Base-by-base conservation (phyloP, 2,797 vertebrate genomes). In the Thaleichthys pacificus region DNA sequence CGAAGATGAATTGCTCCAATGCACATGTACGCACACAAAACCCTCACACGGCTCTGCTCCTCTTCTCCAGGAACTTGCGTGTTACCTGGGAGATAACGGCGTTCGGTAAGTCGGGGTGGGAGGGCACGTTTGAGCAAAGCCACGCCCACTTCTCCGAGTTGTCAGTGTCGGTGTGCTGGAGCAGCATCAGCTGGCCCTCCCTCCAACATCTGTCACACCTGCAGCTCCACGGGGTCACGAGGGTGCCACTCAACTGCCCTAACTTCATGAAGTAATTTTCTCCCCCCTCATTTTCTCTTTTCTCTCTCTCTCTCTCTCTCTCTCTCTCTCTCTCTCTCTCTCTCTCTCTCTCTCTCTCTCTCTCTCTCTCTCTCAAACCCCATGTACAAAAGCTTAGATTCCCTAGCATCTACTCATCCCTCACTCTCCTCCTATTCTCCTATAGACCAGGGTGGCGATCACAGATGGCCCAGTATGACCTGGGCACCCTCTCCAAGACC, bases 81-180 rank as follows among this genome's bases (percentile, higher is more conserved):
- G 54, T 93, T 68, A 89, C 82, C 57, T 98, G 96, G 96, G 86
- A 94, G 80, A 89, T 98, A 83, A 90, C 92, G 6, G 73, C 96
- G 65, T 91, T 78, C 58, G 93, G 92, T 65, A 87, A 69, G 66
- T 88, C 73, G 49, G 93, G 94, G 35, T 88, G 69, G 32, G 87
- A 94, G 76, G 70, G 77, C 26, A 64, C 90, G 63, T 75, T 92
- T 64, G 87, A 94, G 75, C 91, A 93, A 47, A 85, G 79, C 71
- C 81, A 79, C 0, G 75, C 91, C 28, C 93, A 74, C n/a, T 92
- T 95, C 85, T 92, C 89, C 0, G 87, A 95, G 21, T 92, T 93
- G 0, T 94, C 94, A 49, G 74, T 95, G 79, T 93, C 90, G 3
- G 2, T 96, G 19, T 74, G 79, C 80, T 98, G 96, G 96, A 84